A percentile compares a stretch with the other conserved stretches of the same genome.
Conservation (phyloP, 2,113 vertebrate species). For the Noctilio leporinus region DNA sequence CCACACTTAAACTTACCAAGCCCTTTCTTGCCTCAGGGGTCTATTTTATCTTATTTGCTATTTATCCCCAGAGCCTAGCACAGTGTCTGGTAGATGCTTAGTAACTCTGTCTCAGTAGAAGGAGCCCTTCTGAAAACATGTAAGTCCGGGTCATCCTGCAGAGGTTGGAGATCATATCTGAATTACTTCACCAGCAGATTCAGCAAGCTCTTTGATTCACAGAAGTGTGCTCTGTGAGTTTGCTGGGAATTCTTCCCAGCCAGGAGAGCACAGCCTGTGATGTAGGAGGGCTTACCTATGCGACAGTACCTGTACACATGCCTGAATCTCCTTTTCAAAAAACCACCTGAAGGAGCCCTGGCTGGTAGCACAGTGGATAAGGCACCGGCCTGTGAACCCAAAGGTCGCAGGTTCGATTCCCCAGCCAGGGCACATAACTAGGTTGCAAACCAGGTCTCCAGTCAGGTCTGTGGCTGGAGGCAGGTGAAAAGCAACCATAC, state of each 20-base stretch:
- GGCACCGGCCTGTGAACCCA: too few relatives aligned
- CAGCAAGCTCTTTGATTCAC: neutral
- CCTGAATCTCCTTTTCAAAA: neutral
- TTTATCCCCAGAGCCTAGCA: neutral
- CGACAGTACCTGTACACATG: fast-evolving
- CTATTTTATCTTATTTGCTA: neutral
- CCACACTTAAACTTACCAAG: neutral
- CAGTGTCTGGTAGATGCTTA: neutral
- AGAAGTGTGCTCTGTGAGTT: neutral
- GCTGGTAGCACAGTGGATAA: too few relatives aligned
- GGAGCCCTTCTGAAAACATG: neutral
- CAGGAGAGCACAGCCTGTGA: fast-evolving
- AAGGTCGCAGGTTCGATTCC: too few relatives aligned
- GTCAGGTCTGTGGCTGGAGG: too few relatives aligned
- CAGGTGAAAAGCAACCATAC: too few relatives aligned
- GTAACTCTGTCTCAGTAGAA: neutral
- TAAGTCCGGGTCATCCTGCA: neutral
- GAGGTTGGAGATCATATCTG: neutral
- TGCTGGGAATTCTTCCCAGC: neutral
- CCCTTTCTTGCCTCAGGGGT: neutral
- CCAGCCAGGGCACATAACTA: too few relatives aligned
- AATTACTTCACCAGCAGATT: neutral
- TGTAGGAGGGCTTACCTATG: neutral
- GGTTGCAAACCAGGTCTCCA: too few relatives aligned
- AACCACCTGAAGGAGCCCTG: neutral